A percentile compares a stretch with the other conserved stretches of the same genome.
Conservation (phyloP, 2,113 vertebrate species). For the Antechinus stuartii region DNA sequence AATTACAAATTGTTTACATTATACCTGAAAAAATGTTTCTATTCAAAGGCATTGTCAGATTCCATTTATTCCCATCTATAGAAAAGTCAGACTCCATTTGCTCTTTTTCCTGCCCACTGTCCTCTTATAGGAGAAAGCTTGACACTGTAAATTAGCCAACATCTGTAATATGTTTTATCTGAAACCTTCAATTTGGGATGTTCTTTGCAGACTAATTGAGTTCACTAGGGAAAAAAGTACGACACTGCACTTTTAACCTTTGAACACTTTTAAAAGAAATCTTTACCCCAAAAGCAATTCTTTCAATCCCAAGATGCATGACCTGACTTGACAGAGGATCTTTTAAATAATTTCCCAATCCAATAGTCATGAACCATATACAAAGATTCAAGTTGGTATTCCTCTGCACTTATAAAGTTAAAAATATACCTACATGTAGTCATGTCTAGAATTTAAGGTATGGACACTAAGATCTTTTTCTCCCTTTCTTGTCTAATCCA, state of each 20-base stretch:
- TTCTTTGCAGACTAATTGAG: slow-evolving; percentile 66
- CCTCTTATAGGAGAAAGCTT: not conserved
- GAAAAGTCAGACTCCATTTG: slow-evolving; percentile 28
- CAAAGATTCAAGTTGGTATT: slow-evolving; percentile 74
- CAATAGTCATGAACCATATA: slow-evolving; percentile 67
- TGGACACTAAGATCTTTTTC: slow-evolving; percentile 54
- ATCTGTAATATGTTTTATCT: slow-evolving; percentile 42
- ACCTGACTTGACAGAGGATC: slow-evolving; percentile 66
- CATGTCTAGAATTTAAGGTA: slow-evolving; percentile 69
- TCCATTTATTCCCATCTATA: slow-evolving; percentile 42
- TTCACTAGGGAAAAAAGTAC: slow-evolving; percentile 61
- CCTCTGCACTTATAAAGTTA: slow-evolving; percentile 75
- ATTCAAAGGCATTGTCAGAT: slow-evolving; percentile 58
- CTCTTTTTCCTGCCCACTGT: not conserved
- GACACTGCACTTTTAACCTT: slow-evolving; percentile 71
- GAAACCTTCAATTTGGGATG: slow-evolving; percentile 17
- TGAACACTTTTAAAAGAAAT: slow-evolving; percentile 71
- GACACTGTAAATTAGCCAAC: not conserved
- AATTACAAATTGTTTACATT: slow-evolving; percentile 74
- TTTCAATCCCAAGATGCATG: slow-evolving; percentile 52
- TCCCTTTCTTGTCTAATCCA: slow-evolving; percentile 71
- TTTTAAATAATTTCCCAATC: slow-evolving; percentile 72
- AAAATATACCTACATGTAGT: slow-evolving; percentile 75
- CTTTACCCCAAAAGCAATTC: not conserved
- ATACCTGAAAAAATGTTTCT: slow-evolving; percentile 50